Percentiles rank a stretch among this genome's conserved stretches.
These are phyloP conservation scores for Thalpophila matura DNA, from an alignment of 2,888 invertebrate genomes.

Conservation along the genomic window DNA sequence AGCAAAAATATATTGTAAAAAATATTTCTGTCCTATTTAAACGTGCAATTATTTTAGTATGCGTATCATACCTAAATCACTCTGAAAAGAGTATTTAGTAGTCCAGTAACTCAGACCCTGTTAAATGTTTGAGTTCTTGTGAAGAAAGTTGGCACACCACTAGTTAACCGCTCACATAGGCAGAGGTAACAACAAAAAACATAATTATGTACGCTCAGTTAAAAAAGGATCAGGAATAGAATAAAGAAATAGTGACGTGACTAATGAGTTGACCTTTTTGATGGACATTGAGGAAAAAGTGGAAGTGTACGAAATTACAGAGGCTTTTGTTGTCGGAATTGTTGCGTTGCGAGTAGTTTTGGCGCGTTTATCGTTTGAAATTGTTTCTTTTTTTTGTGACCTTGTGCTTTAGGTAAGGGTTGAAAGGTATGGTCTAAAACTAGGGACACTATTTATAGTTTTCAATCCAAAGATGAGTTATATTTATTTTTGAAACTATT, in stretches of 20 bases:
- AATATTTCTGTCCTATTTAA: no score
- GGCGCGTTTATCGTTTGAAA: not conserved
- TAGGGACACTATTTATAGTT: no score
- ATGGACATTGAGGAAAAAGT: slow-evolving; percentile 65
- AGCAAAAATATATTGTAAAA: no score
- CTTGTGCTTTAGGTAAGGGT: not conserved
- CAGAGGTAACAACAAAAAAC: slow-evolving; percentile 52
- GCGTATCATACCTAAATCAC: no score
- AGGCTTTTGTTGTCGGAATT: slow-evolving; percentile 29
- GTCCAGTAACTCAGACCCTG: not conserved
- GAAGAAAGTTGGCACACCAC: slow-evolving; percentile 4
- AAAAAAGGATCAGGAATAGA: slow-evolving; percentile 65
- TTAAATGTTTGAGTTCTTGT: slow-evolving; percentile 5
- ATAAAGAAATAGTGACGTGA: slow-evolving; percentile 74
- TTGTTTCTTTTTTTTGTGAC: not conserved
- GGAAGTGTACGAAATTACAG: slow-evolving; percentile 20
- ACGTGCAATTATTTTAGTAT: no score
- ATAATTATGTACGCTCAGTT: slow-evolving; percentile 57
- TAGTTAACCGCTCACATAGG: slow-evolving; percentile 8
- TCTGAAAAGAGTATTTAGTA: not conserved
- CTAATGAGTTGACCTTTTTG: slow-evolving; percentile 75
- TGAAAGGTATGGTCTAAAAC: not conserved
- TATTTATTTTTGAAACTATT: no score
- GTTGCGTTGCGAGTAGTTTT: slow-evolving; percentile 14
- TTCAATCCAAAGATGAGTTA: no score